Evolutionary conservation across 2,113 vertebrate species (phyloP), one percentile per base, ranked within the genome.

Genomic region (Nycticorax nycticorax): DNA sequence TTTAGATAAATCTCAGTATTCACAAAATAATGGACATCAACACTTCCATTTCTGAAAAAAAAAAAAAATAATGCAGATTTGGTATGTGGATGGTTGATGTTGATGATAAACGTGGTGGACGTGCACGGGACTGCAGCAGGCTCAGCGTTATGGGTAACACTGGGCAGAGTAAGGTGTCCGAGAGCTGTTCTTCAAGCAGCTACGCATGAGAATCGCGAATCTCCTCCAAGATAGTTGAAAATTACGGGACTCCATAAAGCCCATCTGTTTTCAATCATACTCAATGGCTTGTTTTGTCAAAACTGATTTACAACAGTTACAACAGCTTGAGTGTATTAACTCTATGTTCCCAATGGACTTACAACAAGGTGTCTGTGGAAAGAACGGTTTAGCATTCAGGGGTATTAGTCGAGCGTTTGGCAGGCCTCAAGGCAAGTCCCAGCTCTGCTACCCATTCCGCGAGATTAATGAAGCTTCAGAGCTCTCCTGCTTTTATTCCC

Each of bases 151-250:
- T 0, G 1, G 59, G 22, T 24, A 30, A 19, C 7, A 10, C 13
- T 2, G 14, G 37, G 26, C 32, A 47, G 30, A 24, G 6, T 15
- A 6, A 24, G 28, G 14, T 26, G 33, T 53, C 57, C 22, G 22
- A 27, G 43, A 59, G 56, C 56, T 74, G 22, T 37, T 18, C 43
- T 68, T 71, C 57, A 10, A 22, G 10, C 9, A 60, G 13, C 20
- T 35, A 2, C 2, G 0, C 12, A 4, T 1, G 6, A 62, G 43
- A 66, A 26, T 4, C 3, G 1, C 10, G 11, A 14, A 13, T 41
- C 10, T 62, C 8, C 0, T 27, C 23, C 43, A 27, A 63, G 20
- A 26, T 24, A 50, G 1, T 35, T 76, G 26, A n/a, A 41, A 68
- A 56, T 52, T 10, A 26, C 4, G 4, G 26, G 27, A 35, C 21